Evolutionary conservation across 2,888 invertebrate genomes (phyloP).

Genomic region (Syrista parreyssii): DNA sequence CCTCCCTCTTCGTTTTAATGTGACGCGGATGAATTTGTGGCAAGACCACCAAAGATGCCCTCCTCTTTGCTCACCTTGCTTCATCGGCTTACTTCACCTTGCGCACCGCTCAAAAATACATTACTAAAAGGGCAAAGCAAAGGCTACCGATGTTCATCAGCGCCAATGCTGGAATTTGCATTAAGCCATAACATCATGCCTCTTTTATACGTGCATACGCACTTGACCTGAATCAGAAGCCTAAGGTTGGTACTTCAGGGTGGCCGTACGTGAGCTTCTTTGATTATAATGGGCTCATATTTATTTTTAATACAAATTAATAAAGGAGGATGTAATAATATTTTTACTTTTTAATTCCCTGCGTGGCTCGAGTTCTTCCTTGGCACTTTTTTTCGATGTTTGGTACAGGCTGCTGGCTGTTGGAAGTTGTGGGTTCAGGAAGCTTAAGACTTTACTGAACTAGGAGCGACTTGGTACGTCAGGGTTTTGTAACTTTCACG

Average conservation of each 20-base stretch:
- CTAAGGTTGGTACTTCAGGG: background rate
- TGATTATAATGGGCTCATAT: background rate
- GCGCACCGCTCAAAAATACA: conserved; percentile 37
- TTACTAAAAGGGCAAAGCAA: conserved; percentile 17
- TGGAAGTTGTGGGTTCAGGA: background rate
- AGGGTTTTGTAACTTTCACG: conserved; percentile 16
- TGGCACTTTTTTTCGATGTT: background rate
- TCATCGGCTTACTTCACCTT: conserved; percentile 15
- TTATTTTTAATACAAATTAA: background rate
- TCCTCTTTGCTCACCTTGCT: background rate
- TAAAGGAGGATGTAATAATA: conserved; percentile 3
- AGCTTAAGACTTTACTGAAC: conserved; percentile 23
- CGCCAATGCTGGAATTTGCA: conserved; percentile 47
- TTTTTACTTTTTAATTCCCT: background rate
- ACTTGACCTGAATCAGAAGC: background rate
- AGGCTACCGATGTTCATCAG: conserved; percentile 31
- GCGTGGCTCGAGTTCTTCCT: background rate
- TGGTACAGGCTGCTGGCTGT: background rate
- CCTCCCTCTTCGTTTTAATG: conserved; percentile 29
- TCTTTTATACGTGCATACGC: background rate
- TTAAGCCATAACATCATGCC: conserved; percentile 11
- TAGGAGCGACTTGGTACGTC: conserved; percentile 17
- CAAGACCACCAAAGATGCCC: conserved; percentile 54
- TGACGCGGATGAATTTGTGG: conserved; percentile 48
- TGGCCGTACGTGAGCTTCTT: background rate